phyloP scores from a whole-genome alignment of 1,140 invertebrate genomes.

The Andrena cerasifolii region DNA sequence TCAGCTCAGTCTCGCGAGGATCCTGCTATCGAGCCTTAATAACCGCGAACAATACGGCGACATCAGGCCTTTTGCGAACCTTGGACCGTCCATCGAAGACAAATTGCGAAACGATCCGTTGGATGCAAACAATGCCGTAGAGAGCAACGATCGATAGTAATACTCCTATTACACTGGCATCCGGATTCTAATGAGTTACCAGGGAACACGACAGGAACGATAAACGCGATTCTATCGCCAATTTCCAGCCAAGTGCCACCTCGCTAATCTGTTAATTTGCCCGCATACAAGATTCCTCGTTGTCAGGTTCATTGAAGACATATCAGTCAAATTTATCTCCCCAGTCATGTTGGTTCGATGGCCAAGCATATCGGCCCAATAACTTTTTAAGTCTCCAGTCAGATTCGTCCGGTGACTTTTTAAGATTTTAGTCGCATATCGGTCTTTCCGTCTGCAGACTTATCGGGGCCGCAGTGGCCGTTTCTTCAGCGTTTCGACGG shows the following conservation, averaged over 20 bases:
- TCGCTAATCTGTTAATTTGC: not conserved
- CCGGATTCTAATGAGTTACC: slow-evolving; percentile 29
- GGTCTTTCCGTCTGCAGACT: slow-evolving; percentile 72
- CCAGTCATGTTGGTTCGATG: no score
- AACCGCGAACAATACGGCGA: slow-evolving; percentile 36
- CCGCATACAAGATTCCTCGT: not conserved
- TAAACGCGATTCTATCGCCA: slow-evolving; percentile 1
- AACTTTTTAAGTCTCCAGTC: no score
- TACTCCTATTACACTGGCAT: slow-evolving; percentile 13
- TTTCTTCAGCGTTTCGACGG: slow-evolving; percentile 86
- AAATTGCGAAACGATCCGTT: slow-evolving; percentile 45
- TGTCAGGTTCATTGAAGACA: not conserved
- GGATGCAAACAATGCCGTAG: slow-evolving; percentile 22
- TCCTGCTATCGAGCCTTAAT: slow-evolving; percentile 9
- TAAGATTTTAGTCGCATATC: not conserved
- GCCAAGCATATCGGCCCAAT: no score
- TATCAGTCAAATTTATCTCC: not conserved
- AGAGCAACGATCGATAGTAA: slow-evolving; percentile 26
- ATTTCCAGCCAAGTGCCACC: not conserved
- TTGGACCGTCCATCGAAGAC: slow-evolving; percentile 40
- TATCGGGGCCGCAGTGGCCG: slow-evolving; percentile 82
- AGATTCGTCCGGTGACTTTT: no score
- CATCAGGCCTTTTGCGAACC: slow-evolving; percentile 2
- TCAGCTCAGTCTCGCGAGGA: not conserved
- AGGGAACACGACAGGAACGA: not conserved